These are phyloP conservation scores for Paramormyrops hopkinsi DNA, from an alignment of 2,797 vertebrate genomes.

Conservation along the genomic window DNA sequence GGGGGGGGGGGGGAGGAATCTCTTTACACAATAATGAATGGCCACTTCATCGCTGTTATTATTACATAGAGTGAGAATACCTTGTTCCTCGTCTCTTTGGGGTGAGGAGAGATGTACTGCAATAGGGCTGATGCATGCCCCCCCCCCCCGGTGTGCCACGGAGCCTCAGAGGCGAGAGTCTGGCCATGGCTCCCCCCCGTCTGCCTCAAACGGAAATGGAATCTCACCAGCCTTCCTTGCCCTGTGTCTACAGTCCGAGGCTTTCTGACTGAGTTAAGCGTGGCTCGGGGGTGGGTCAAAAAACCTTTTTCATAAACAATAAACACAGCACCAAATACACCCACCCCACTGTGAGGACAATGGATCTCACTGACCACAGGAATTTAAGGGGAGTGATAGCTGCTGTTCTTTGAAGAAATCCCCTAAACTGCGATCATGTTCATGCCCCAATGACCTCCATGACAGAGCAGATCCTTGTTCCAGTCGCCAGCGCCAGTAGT, in stretches of 20 bases:
- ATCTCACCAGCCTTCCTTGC: slow-evolving; percentile 4
- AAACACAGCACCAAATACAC: not conserved
- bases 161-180: not conserved
- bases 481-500: not conserved
- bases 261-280: not conserved
- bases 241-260: not conserved
- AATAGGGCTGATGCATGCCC: not conserved
- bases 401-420: not conserved
- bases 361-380: not conserved
- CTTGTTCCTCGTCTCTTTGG: not conserved
- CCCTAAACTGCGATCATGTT: not conserved
- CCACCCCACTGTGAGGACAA: not conserved
- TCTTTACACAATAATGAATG: slow-evolving; percentile 14
- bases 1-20: not conserved
- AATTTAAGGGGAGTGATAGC: not conserved
- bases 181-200: not conserved
- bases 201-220: slow-evolving; percentile 2
- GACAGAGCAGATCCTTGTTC: not conserved
- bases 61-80: slow-evolving; percentile 4
- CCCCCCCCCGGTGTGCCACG: not conserved
- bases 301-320: not conserved
- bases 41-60: slow-evolving; percentile 12
- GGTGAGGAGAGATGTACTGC: not conserved
- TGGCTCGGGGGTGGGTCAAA: not conserved
- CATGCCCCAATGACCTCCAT: not conserved